These are phyloP conservation scores for Drosophila formosana DNA, from an alignment of 2,888 invertebrate species.

Conservation along the genomic window DNA sequence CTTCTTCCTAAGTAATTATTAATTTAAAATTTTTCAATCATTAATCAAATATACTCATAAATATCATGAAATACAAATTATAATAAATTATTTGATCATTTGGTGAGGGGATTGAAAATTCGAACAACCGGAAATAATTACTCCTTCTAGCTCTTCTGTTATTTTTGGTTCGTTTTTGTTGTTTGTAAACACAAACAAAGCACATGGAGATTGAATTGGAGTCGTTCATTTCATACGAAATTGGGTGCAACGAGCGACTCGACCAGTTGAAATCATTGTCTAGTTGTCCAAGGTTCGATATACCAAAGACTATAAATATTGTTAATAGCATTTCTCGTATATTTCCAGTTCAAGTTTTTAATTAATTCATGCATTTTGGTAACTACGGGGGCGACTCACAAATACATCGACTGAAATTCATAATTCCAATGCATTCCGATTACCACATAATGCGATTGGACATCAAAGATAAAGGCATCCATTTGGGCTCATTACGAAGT, in stretches of 20 bases:
- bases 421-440: conserved; percentile 25
- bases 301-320: conserved; percentile 29
- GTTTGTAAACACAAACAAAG: conserved; percentile 65
- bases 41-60: no score
- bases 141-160: background rate
- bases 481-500: conserved; percentile 21
- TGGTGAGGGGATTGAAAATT: background rate
- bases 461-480: conserved; percentile 8
- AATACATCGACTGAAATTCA: conserved; percentile 19
- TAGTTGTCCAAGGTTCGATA: conserved; percentile 61
- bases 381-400: conserved; percentile 34
- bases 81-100: no score
- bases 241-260: conserved; percentile 23
- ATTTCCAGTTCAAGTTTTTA: conserved; percentile 10
- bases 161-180: conserved; percentile 40
- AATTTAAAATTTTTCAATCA: no score
- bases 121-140: background rate
- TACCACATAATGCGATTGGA: conserved; percentile 11
- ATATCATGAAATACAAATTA: no score
- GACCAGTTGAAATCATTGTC: conserved; percentile 26
- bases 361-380: conserved; percentile 11
- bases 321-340: conserved; percentile 7
- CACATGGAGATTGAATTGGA: conserved; percentile 36
- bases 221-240: conserved; percentile 22
- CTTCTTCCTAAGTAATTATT: no score